phyloP scores from a whole-genome alignment of 2,113 vertebrate species.

The Oreotrochilus melanogaster region DNA sequence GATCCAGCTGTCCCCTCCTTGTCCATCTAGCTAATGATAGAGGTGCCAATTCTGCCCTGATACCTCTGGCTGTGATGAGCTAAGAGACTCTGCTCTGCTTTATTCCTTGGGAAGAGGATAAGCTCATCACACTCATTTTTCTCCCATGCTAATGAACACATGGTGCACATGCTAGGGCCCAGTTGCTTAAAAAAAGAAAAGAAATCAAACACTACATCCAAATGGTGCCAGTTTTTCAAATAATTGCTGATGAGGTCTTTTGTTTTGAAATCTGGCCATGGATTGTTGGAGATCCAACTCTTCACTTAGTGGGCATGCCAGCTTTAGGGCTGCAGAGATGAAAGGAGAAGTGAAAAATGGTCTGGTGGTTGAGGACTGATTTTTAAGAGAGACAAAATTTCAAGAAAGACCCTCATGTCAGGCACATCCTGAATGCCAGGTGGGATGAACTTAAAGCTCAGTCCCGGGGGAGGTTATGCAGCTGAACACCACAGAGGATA shows the following conservation, averaged over 20 bases:
- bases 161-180: too few relatives aligned
- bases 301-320: neutral
- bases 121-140: neutral
- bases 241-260: neutral
- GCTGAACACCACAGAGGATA: neutral
- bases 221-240: neutral
- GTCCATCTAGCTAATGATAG: neutral
- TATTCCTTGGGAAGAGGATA: neutral
- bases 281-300: neutral
- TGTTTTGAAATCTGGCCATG: neutral
- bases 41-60: neutral
- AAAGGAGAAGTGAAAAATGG: neutral
- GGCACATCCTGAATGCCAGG: neutral
- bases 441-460: neutral
- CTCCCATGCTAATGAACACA: neutral
- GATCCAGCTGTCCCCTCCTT: neutral
- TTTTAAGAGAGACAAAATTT: neutral
- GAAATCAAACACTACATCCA: neutral
- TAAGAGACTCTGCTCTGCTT: neutral
- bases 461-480: neutral
- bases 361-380: neutral
- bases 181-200: neutral
- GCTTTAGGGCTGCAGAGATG: neutral
- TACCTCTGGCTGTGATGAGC: neutral
- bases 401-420: neutral